phyloP scores from a whole-genome alignment of 53 echinoderm and acorn worm genomes.

The Holothuria leucospilota region DNA sequence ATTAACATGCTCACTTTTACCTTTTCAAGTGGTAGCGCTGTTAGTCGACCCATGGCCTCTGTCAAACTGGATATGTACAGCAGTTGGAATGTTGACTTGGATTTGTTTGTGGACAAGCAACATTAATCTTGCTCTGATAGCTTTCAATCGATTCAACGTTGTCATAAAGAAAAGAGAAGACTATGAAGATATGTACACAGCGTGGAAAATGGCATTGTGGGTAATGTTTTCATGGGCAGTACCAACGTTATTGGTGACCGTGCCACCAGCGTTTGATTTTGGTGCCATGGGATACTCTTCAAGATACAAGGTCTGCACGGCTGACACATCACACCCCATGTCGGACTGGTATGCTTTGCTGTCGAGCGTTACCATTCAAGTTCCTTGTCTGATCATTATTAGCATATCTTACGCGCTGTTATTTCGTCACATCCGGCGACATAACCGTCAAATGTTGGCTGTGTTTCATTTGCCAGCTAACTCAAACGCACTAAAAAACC shows the following conservation, averaged over 20 bases:
- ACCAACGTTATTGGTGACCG: slow-evolving; percentile 58
- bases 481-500: neutral
- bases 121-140: slow-evolving; percentile 48
- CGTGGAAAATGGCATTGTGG: slow-evolving; percentile 47
- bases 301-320: slow-evolving; percentile 61
- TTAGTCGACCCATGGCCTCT: slow-evolving; percentile 63
- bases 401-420: slow-evolving; percentile 56
- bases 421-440: slow-evolving; percentile 27
- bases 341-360: slow-evolving; percentile 44
- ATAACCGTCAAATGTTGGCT: slow-evolving; percentile 1
- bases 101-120: slow-evolving; percentile 35
- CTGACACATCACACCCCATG: slow-evolving; percentile 47
- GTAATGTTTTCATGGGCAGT: slow-evolving; percentile 52
- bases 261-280: slow-evolving; percentile 53
- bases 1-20: slow-evolving; percentile 65
- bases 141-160: slow-evolving; percentile 56
- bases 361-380: slow-evolving; percentile 41
- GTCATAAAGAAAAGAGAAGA: slow-evolving; percentile 31
- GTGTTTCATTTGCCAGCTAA: neutral
- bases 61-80: slow-evolving; percentile 12
- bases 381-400: slow-evolving; percentile 57
- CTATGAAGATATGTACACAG: slow-evolving; percentile 47
- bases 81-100: slow-evolving; percentile 34
- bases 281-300: slow-evolving; percentile 57
- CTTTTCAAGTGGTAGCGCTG: slow-evolving; percentile 71